Evolutionary conservation across 2,797 vertebrate species (phyloP).

Genomic region (Enteromius unitaeniatus): DNA sequence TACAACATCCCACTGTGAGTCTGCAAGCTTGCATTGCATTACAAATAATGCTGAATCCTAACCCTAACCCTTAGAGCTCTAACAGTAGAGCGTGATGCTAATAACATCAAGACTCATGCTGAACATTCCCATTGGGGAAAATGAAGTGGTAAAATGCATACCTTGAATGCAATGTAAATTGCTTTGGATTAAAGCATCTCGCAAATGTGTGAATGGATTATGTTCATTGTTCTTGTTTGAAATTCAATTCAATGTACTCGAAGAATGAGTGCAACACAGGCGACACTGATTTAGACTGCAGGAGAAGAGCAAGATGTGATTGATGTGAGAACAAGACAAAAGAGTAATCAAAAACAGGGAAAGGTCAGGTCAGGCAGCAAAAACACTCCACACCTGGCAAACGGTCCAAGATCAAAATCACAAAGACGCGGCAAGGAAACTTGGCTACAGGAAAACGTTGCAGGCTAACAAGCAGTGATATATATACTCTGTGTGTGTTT

Average conservation of each 20-base stretch:
- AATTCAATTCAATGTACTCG: neutral
- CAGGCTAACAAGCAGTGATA: neutral
- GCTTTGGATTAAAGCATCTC: neutral
- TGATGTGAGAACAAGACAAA: neutral
- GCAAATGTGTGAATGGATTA: neutral
- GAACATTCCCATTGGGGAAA: neutral
- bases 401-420: neutral
- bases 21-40: constrained; percentile 9
- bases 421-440: neutral
- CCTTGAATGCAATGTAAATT: neutral
- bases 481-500: neutral
- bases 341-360: neutral
- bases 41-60: neutral
- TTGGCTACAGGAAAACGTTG: neutral
- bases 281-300: too few relatives aligned
- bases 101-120: neutral
- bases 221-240: neutral
- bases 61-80: neutral
- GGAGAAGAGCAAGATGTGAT: too few relatives aligned
- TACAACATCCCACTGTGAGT: constrained; percentile 98
- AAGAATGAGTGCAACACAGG: neutral
- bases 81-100: neutral
- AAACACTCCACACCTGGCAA: neutral
- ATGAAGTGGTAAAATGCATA: neutral
- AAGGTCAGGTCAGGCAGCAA: neutral